These are phyloP conservation scores for Zeugodacus cucurbitae DNA, from an alignment of 1,140 invertebrate species.

Conservation along the genomic window DNA sequence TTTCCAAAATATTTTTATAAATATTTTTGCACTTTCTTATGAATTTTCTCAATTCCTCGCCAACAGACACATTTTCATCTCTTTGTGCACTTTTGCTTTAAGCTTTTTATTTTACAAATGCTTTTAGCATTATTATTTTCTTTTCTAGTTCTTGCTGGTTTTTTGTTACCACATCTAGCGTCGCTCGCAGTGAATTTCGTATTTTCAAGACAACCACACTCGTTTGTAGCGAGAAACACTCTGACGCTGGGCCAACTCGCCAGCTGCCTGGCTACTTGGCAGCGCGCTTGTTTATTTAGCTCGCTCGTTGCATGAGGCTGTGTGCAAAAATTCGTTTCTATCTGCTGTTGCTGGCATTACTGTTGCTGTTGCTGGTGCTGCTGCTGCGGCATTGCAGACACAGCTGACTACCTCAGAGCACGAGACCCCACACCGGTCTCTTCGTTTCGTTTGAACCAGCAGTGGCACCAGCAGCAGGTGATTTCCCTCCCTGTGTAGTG, in stretches of 20 bases:
- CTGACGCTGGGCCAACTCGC: conserved; percentile 30
- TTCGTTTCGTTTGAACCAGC: background rate
- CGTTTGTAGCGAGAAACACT: conserved; percentile 38
- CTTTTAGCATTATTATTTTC: background rate
- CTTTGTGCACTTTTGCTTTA: background rate
- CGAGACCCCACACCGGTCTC: background rate
- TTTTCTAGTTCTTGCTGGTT: background rate
- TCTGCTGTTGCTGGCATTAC: background rate
- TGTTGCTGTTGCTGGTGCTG: background rate
- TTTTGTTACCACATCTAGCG: conserved; percentile 14
- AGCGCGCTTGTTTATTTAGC: conserved; percentile 13
- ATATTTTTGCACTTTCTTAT: background rate
- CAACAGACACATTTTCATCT: background rate
- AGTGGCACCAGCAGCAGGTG: too few species aligned
- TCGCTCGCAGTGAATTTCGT: conserved; percentile 16
- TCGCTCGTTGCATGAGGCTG: background rate
- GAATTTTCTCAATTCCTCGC: background rate
- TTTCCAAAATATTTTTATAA: background rate
- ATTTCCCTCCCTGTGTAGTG: background rate
- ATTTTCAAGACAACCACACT: conserved; percentile 25
- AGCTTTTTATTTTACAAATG: background rate
- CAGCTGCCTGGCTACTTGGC: background rate
- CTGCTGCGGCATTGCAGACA: background rate
- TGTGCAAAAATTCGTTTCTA: background rate
- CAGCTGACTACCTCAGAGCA: background rate